A percentile compares a stretch with the other conserved stretches of the same genome.
These are phyloP conservation scores for Dioctria rufipes DNA, from an alignment of 2,888 invertebrate genomes.

Conservation along the genomic window DNA sequence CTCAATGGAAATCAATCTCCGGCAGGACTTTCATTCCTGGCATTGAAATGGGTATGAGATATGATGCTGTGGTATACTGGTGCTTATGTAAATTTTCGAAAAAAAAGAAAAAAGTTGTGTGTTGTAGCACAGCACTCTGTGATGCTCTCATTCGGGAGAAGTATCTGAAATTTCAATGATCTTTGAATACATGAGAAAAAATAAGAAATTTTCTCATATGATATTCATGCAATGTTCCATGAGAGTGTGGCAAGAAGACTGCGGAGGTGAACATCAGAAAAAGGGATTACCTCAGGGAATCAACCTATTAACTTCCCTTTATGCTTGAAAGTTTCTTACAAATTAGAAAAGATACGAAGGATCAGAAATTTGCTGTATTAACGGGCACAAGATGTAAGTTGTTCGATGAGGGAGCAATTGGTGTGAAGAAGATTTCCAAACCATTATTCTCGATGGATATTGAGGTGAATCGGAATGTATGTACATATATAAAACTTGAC, in stretches of 20 bases:
- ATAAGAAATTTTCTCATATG: background rate
- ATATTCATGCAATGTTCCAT: background rate
- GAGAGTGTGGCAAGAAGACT: no score
- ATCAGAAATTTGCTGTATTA: background rate
- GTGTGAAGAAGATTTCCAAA: background rate
- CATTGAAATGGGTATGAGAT: no score
- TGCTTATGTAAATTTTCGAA: slow-evolving; percentile 32
- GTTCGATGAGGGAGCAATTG: background rate
- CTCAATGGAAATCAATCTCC: slow-evolving; percentile 41
- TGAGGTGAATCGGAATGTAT: background rate
- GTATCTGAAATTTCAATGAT: background rate
- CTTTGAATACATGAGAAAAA: background rate
- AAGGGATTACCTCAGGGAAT: background rate
- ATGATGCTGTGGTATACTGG: background rate
- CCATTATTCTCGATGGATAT: background rate
- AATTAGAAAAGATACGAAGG: slow-evolving; percentile 2
- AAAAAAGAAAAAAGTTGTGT: background rate
- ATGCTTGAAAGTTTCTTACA: slow-evolving; percentile 10
- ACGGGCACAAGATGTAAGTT: background rate
- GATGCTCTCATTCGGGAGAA: background rate
- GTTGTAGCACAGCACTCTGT: no score
- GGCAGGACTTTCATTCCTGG: slow-evolving; percentile 12
- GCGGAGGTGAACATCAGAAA: background rate
- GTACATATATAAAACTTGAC: background rate
- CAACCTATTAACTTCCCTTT: slow-evolving; percentile 3